phyloP scores from a whole-genome alignment of 1,140 invertebrate genomes.

The Panulirus ornatus region DNA sequence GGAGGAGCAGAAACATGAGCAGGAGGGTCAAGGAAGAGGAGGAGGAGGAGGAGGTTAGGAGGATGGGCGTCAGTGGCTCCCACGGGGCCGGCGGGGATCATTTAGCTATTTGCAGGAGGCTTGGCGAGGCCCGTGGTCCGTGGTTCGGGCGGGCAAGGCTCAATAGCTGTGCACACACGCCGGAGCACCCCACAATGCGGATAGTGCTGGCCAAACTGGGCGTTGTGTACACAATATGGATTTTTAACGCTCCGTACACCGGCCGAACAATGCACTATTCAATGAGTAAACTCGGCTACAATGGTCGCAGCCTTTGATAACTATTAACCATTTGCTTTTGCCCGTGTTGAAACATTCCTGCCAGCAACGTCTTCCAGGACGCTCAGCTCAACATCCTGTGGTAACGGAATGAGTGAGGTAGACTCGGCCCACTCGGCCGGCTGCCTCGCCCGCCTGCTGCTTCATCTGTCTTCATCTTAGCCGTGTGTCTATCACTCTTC shows the following conservation, averaged over 20 bases:
- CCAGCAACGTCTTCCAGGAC: constrained; percentile 37
- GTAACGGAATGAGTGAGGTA: constrained; percentile 44
- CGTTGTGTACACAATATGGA: constrained; percentile 68
- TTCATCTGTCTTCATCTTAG: too few relatives aligned
- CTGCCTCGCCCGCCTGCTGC: background rate
- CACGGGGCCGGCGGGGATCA: constrained; percentile 51
- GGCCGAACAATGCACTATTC: constrained; percentile 68
- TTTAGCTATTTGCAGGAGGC: constrained; percentile 59
- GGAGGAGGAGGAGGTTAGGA: constrained; percentile 5
- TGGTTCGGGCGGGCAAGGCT: constrained; percentile 53
- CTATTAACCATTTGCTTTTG: constrained; percentile 67
- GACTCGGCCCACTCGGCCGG: too few relatives aligned
- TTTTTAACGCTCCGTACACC: constrained; percentile 70
- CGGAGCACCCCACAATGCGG: constrained; percentile 54
- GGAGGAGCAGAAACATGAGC: background rate
- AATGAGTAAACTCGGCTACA: constrained; percentile 62
- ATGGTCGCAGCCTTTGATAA: constrained; percentile 69
- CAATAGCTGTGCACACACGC: constrained; percentile 67
- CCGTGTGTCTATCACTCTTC: too few relatives aligned
- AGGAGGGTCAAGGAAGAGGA: background rate
- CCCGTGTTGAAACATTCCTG: constrained; percentile 67
- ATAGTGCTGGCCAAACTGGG: constrained; percentile 62
- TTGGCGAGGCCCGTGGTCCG: constrained; percentile 42
- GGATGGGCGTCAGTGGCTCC: constrained; percentile 15
- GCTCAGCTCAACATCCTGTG: constrained; percentile 36